Conservation (phyloP, 2,888 invertebrate genomes). For the Pterostichus niger region DNA sequence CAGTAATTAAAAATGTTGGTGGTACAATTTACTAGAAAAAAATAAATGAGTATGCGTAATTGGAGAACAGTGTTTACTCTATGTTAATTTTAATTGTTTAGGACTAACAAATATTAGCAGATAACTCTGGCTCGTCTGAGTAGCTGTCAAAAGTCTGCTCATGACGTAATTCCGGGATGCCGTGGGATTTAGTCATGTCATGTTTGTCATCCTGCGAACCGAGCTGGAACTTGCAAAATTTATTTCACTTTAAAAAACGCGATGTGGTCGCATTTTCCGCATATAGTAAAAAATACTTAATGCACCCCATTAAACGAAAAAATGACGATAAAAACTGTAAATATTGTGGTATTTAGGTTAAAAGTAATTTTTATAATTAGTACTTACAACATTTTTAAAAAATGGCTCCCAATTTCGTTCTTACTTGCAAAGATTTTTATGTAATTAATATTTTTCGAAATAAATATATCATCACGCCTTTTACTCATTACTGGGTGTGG, state of each 20-base stretch:
- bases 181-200: conserved; percentile 44
- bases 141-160: conserved; percentile 48
- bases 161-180: conserved; percentile 48
- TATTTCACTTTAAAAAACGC: conserved; percentile 5
- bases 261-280: neutral
- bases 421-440: too few relatives aligned
- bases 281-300: neutral
- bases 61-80: neutral
- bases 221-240: conserved; percentile 30
- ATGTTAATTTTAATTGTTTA: conserved; percentile 45
- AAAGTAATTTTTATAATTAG: too few relatives aligned
- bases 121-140: conserved; percentile 18
- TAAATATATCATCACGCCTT: too few relatives aligned
- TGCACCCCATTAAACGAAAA: neutral
- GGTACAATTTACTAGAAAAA: neutral
- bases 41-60: conserved; percentile 3
- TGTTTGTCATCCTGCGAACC: conserved; percentile 38
- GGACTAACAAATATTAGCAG: conserved; percentile 48
- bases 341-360: too few relatives aligned
- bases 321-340: too few relatives aligned
- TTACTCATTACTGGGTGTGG: too few relatives aligned
- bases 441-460: too few relatives aligned
- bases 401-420: too few relatives aligned
- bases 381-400: too few relatives aligned
- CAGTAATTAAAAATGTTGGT: neutral